Evolutionary conservation across 2,113 vertebrate species (phyloP).

Genomic region (Mola mola): DNA sequence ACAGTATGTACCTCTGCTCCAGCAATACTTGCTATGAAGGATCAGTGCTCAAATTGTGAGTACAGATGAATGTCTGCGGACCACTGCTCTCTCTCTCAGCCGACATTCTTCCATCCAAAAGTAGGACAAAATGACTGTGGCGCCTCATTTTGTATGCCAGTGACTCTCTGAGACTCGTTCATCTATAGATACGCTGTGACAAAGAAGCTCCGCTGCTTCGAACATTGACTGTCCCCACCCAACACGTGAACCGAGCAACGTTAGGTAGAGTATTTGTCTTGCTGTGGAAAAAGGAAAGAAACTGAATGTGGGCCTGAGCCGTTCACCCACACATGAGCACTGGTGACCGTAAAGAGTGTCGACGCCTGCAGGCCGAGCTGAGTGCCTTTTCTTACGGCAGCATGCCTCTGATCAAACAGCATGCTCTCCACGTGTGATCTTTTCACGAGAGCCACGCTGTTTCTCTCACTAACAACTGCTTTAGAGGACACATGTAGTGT

Average conservation of each 20-base stretch:
- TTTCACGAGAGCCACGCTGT: conserved; percentile 2
- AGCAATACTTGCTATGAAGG: not conserved
- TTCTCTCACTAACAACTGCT: conserved; percentile 8
- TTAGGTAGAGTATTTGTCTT: too few species aligned
- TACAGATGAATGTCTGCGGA: not conserved
- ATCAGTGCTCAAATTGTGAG: not conserved
- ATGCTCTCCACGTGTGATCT: conserved; percentile 19
- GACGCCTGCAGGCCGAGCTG: conserved; percentile 32
- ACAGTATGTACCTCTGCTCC: too few species aligned
- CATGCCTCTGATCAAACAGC: conserved; percentile 46
- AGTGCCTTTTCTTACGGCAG: conserved; percentile 68
- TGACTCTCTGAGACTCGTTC: conserved; percentile 2
- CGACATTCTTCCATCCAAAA: not conserved
- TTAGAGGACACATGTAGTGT: conserved; percentile 30
- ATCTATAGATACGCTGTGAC: too few species aligned
- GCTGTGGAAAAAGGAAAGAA: not conserved
- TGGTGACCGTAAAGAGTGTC: not conserved
- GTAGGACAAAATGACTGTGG: conserved; percentile 14
- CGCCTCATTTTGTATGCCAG: not conserved
- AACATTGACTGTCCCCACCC: conserved; percentile 15
- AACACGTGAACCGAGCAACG: not conserved
- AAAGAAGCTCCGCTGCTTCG: too few species aligned
- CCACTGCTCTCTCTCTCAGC: not conserved
- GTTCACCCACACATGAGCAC: not conserved
- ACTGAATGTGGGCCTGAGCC: not conserved